A percentile compares a stretch with the other conserved stretches of the same genome.
phyloP scores from a whole-genome alignment of 2,113 vertebrate species.

The Ictalurus punctatus region DNA sequence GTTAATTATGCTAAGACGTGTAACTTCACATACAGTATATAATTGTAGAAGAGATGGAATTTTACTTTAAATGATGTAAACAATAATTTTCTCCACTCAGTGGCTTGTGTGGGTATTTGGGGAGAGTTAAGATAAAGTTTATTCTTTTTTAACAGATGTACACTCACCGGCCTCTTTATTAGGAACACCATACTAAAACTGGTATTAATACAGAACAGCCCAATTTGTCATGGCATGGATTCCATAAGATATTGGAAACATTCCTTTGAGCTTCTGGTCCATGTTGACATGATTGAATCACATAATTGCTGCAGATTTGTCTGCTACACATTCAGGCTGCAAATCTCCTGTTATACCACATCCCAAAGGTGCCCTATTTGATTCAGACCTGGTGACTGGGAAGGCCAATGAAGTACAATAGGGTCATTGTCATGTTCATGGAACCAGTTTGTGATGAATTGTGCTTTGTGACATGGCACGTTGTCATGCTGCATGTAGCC shows the following conservation, averaged over 20 bases:
- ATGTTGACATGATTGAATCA: background rate
- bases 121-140: background rate
- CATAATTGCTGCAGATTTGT: background rate
- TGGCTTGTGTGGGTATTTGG: background rate
- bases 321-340: background rate
- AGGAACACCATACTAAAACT: background rate
- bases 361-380: background rate
- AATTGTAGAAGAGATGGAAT: background rate
- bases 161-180: background rate
- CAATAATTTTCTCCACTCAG: conserved; percentile 14
- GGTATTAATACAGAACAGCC: background rate
- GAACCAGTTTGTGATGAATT: background rate
- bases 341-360: background rate
- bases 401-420: background rate
- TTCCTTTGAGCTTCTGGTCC: background rate
- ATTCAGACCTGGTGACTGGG: background rate
- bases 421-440: background rate
- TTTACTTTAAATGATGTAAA: background rate
- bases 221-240: background rate
- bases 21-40: conserved; percentile 39
- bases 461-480: background rate
- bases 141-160: conserved; percentile 1
- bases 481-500: background rate
- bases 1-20: conserved; percentile 61
- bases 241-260: background rate